Evolutionary conservation across 2,113 vertebrate genomes (phyloP).

Genomic region (Forbesichthys agassizii): DNA sequence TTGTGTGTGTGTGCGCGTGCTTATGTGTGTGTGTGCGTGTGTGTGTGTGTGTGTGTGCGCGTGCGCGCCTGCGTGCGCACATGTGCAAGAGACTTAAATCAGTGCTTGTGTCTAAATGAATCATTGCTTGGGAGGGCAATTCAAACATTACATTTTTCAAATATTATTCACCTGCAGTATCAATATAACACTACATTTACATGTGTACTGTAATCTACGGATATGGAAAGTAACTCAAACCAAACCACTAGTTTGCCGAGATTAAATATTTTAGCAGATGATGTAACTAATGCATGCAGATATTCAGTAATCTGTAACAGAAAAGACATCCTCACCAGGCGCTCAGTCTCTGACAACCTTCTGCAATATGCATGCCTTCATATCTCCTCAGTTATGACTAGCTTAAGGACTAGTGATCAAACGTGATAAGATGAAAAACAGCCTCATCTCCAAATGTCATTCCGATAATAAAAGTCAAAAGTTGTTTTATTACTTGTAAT

Average conservation of each 20-base stretch:
- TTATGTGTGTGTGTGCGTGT: too few species aligned
- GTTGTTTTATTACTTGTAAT: slow-evolving; percentile 31
- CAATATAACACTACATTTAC: too few species aligned
- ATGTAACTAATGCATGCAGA: background rate
- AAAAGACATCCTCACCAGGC: slow-evolving; percentile 12
- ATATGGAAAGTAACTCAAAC: too few species aligned
- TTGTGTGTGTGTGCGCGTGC: too few species aligned
- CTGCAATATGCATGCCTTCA: slow-evolving; percentile 30
- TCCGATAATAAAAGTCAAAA: slow-evolving; percentile 38
- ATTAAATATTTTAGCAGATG: background rate
- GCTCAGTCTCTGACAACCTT: slow-evolving; percentile 18
- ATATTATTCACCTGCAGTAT: too few species aligned
- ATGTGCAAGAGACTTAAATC: too few species aligned
- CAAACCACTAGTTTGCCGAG: background rate
- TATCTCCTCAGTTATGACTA: slow-evolving; percentile 20
- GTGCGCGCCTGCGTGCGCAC: too few species aligned
- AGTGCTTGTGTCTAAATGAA: too few species aligned
- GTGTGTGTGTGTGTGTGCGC: too few species aligned
- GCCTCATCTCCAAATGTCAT: slow-evolving; percentile 39
- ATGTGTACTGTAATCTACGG: too few species aligned
- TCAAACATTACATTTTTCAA: too few species aligned
- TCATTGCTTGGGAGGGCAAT: too few species aligned
- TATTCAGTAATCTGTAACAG: background rate
- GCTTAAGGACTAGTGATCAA: slow-evolving; percentile 34
- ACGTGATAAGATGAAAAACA: slow-evolving; percentile 36